Conservation (phyloP, 2,888 invertebrate species). For the Drosophila birchii region DNA sequence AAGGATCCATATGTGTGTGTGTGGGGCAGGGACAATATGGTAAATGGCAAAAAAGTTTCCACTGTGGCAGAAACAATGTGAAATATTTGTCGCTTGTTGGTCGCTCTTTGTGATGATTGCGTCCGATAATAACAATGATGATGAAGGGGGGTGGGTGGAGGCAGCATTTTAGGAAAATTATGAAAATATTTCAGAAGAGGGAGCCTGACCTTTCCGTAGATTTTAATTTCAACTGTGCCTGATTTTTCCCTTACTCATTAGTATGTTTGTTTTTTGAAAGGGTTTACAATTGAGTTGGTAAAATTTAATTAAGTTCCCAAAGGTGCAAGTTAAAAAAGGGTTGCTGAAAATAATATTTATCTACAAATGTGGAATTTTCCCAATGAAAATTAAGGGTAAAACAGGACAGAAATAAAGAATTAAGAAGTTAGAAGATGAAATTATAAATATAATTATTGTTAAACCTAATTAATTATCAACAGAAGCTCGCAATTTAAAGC, state of each 20-base stretch:
- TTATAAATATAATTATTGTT: too few species aligned
- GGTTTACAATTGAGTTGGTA: constrained; percentile 6
- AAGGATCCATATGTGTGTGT: constrained; percentile 26
- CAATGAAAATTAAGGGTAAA: neutral
- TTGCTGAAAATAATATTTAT: neutral
- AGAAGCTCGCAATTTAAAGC: neutral
- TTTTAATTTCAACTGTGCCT: neutral
- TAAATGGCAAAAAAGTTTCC: constrained; percentile 67
- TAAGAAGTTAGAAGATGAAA: neutral
- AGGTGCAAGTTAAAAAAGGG: neutral
- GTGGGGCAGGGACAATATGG: constrained; percentile 57
- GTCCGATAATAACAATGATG: constrained; percentile 32
- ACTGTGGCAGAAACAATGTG: constrained; percentile 62
- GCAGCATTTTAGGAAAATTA: constrained; percentile 1
- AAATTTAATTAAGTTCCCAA: constrained; percentile 4
- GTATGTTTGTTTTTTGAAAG: neutral
- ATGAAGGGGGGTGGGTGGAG: neutral
- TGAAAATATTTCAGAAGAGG: neutral
- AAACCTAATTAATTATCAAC: constrained; percentile 10
- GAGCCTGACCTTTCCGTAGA: neutral
- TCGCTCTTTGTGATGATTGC: constrained; percentile 48
- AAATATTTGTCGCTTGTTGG: constrained; percentile 74
- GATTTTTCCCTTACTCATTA: neutral
- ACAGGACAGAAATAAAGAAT: too few species aligned
- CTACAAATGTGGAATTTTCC: too few species aligned